Base-by-base conservation (phyloP, 2,113 vertebrate genomes). In the Phycodurus eques region DNA sequence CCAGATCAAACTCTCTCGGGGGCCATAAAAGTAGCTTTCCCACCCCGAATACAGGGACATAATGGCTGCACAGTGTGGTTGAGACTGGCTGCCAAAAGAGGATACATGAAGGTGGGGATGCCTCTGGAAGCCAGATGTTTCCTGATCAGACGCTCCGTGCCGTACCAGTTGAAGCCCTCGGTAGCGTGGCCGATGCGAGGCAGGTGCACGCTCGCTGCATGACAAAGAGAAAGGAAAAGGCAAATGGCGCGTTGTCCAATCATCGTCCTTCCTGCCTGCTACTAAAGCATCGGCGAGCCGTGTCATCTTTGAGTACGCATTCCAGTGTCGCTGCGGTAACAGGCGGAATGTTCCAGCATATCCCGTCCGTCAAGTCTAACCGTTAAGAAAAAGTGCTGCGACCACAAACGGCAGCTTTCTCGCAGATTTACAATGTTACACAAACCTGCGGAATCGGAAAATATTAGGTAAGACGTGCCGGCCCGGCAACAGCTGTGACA, bases 91-190 rank as follows among this genome's bases (percentile, higher is more conserved):
- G 12, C 11, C 11, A 12, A 1, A 90, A 93, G 92, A 83, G 33
- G 95, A 96, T 97, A 98, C 95, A 97, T 89, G 73, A 92, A 95
- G 0, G 95, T 96, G n/a, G 94, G 90, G 79, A 98, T 79, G 4
- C 95, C 93, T 79, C 86, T 90, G 44, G 94, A 70, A 22, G 94
- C 90, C 83, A 98, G 88, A 67, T 96, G 85, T 68, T 98, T 98
- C 76, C 91, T 92, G 88, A 98, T 94, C 60, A 98, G 95, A 46
- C 95, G 90, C 85, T 98, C 97, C 0, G 95, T 98, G 62, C 96
- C 95, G 0, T 98, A 98, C 96, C 97, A 98, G 92, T 98, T 98
- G 89, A 98, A 98, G 64, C 86, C 94, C 88, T 90, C 94, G 0
- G 96, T 97, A 70, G 95, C 86, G 27, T 98, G 92, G 9, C 96